These are phyloP conservation scores for Tinamus guttatus DNA, from an alignment of 2,113 vertebrate genomes.

Conservation along the genomic window DNA sequence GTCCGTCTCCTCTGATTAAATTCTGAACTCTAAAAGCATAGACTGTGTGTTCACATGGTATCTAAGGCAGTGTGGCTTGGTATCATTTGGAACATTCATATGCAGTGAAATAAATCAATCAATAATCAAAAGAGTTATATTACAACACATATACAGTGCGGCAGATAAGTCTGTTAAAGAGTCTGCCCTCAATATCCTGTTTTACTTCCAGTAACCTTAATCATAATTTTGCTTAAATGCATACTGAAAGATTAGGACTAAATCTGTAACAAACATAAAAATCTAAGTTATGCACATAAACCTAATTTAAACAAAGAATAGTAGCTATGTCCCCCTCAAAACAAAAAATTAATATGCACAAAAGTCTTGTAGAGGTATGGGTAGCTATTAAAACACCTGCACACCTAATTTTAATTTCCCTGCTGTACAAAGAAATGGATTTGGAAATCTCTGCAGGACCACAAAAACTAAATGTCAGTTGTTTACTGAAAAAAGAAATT, in stretches of 20 bases:
- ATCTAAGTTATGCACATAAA: slow-evolving; percentile 15
- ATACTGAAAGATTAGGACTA: slow-evolving; percentile 40
- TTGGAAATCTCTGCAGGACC: not conserved
- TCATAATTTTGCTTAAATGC: slow-evolving; percentile 30
- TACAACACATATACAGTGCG: not conserved
- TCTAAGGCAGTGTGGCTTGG: slow-evolving; percentile 34
- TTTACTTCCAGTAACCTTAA: slow-evolving; percentile 23
- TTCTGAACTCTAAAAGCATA: slow-evolving; percentile 19
- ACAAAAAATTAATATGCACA: slow-evolving; percentile 24
- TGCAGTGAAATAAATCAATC: slow-evolving; percentile 62
- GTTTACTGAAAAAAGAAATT: not conserved
- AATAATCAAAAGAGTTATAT: slow-evolving; percentile 22
- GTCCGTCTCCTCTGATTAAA: slow-evolving; percentile 23
- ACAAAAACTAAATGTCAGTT: not conserved
- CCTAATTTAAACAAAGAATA: not conserved
- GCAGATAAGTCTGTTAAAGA: not conserved
- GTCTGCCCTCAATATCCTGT: slow-evolving; percentile 3
- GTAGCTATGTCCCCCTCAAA: slow-evolving; percentile 2
- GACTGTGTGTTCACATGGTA: slow-evolving; percentile 10
- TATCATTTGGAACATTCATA: slow-evolving; percentile 42
- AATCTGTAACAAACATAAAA: slow-evolving; percentile 28
- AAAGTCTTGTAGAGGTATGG: not conserved
- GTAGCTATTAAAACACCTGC: slow-evolving; percentile 3
- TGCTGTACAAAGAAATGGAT: not conserved
- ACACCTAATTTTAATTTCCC: slow-evolving; percentile 6